Conservation (phyloP, 1,140 invertebrate species). For the Trinorchestia longiramus region DNA sequence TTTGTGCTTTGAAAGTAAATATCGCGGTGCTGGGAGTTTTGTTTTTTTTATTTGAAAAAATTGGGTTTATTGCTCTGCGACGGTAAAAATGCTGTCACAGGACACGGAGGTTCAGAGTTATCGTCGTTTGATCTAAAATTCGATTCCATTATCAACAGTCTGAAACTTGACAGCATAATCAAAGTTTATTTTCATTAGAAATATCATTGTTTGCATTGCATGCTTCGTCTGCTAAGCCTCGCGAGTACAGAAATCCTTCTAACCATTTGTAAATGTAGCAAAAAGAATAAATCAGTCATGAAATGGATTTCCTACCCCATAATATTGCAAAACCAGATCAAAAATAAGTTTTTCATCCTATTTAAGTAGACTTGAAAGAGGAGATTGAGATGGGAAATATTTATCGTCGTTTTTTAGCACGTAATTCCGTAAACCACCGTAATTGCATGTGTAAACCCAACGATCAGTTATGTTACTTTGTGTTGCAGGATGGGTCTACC, state of each 20-base stretch:
- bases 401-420: too few species aligned
- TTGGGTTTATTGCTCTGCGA: too few species aligned
- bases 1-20: too few species aligned
- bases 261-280: neutral
- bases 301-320: too few species aligned
- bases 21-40: too few species aligned
- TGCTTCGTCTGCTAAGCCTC: neutral
- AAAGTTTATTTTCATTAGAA: neutral
- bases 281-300: neutral
- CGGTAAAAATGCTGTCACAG: too few species aligned
- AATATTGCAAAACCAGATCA: neutral
- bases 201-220: neutral
- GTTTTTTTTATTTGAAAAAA: too few species aligned
- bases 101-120: too few species aligned
- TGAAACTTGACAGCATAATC: neutral
- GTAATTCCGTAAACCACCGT: neutral
- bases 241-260: neutral
- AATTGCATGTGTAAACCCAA: slow-evolving; percentile 69
- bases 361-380: too few species aligned
- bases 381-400: too few species aligned
- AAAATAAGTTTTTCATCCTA: neutral
- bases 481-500: slow-evolving; percentile 67
- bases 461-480: slow-evolving; percentile 50
- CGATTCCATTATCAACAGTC: neutral
- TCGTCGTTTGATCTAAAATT: neutral